Evolutionary conservation across 2,888 invertebrate genomes (phyloP), one percentile per base, ranked within the genome.

Genomic region (Anorthoa munda): DNA sequence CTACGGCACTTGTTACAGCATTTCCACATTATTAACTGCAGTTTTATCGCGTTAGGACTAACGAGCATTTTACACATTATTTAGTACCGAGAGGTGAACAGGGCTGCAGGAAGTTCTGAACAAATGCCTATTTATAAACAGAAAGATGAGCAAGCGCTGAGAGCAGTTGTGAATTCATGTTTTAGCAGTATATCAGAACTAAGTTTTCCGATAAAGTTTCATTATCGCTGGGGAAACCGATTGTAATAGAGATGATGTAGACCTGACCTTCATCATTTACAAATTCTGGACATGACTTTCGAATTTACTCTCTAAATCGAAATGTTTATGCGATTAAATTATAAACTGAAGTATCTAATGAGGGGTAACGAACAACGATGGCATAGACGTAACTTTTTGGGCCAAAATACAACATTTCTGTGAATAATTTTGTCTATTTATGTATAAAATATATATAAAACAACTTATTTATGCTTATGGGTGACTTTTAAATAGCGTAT

Each of bases 271-370:
- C 46, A 53, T 81, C 26, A 55, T 58, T 81, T 23, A 60, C 26
- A 39, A 60, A 77, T 77, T 81, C 66, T 65, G 26, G 17, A 55
- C 76, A 53, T 65, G 65, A 65, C 81, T 59, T 76, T 75, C 53
- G 39, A 77, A 60, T 75, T 76, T 59, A 75, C 48, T 64, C 12
- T 26, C 81, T 53, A 81, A 81, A 64, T 77, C 26, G 53, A 26
- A 59, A 81, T 64, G 26, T 64, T 63, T 64, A 77, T 55, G 75
- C 81, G 21, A 75, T 81, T 76, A 59, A 81, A 75, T 73, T 63
- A 55, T 75, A 84, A 84, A 61, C 66, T 77, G 60, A 73, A 58
- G 72, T 81, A 9, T 39, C 39, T 39, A 76, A 76, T 84, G 72
- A 84, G 60, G 60, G 58, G 21, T 60, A 68, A 70, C 59, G 69